Conservation (phyloP, 1,140 invertebrate genomes). For the Medauroidea extradentata region DNA sequence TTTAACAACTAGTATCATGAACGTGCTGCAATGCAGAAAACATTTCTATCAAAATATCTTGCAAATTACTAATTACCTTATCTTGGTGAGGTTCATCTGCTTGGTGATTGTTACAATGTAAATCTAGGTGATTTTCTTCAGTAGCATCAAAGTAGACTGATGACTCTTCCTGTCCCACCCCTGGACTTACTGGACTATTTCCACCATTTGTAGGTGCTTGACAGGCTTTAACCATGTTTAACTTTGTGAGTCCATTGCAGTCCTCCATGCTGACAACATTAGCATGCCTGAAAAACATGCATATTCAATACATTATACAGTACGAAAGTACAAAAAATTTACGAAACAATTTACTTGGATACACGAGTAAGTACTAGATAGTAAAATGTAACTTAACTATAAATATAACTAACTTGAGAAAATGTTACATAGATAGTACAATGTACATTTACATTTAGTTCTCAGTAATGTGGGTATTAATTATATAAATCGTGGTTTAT, state of each 20-base stretch:
- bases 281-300: no score
- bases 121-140: slow-evolving; percentile 32
- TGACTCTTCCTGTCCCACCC: slow-evolving; percentile 46
- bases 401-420: no score
- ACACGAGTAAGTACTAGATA: no score
- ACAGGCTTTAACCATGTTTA: slow-evolving; percentile 1
- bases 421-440: no score
- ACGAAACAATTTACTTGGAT: no score
- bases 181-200: slow-evolving; percentile 47
- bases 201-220: slow-evolving; percentile 4
- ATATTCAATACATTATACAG: no score
- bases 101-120: not conserved
- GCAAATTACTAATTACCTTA: slow-evolving; percentile 6
- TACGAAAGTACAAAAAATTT: no score
- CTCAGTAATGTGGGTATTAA: no score
- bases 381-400: no score
- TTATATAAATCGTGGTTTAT: no score
- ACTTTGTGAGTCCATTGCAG: not conserved
- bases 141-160: slow-evolving; percentile 61
- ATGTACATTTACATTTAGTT: no score
- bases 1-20: not conserved
- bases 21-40: not conserved
- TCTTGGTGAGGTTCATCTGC: slow-evolving; percentile 5
- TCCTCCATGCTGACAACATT: not conserved
- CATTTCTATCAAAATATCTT: not conserved